These are phyloP conservation scores for Thalpophila matura DNA, from an alignment of 2,888 invertebrate genomes.

Conservation along the genomic window DNA sequence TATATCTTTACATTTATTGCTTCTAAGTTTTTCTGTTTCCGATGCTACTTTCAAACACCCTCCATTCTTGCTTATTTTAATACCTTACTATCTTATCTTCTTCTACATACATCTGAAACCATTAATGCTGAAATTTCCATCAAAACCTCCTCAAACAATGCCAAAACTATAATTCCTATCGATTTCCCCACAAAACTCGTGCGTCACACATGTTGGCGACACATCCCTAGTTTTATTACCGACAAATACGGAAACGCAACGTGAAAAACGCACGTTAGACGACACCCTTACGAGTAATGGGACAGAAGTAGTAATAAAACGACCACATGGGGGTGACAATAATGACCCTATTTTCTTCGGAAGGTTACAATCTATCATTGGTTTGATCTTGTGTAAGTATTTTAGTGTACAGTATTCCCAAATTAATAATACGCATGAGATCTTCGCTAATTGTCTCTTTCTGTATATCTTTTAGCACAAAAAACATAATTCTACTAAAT, in stretches of 20 bases:
- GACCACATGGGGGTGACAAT: conserved; percentile 53
- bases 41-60: too few relatives aligned
- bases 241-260: conserved; percentile 54
- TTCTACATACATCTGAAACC: too few relatives aligned
- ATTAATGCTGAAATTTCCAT: conserved; percentile 4
- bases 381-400: conserved; percentile 23
- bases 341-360: conserved; percentile 52
- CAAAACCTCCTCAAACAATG: conserved; percentile 1
- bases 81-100: too few relatives aligned
- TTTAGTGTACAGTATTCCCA: too few relatives aligned
- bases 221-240: conserved; percentile 55
- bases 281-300: conserved; percentile 55
- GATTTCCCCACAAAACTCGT: conserved; percentile 17
- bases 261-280: conserved; percentile 57
- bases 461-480: too few relatives aligned
- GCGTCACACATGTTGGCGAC: conserved; percentile 40
- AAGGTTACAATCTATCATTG: conserved; percentile 46
- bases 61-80: too few relatives aligned
- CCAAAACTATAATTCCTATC: conserved; percentile 12
- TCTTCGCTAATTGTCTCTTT: too few relatives aligned
- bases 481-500: too few relatives aligned
- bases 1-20: too few relatives aligned
- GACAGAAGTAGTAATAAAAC: conserved; percentile 57
- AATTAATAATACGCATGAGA: too few relatives aligned
- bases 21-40: too few relatives aligned